Evolutionary conservation across 2,797 vertebrate species (phyloP).

Genomic region (Protonibea diacanthus): DNA sequence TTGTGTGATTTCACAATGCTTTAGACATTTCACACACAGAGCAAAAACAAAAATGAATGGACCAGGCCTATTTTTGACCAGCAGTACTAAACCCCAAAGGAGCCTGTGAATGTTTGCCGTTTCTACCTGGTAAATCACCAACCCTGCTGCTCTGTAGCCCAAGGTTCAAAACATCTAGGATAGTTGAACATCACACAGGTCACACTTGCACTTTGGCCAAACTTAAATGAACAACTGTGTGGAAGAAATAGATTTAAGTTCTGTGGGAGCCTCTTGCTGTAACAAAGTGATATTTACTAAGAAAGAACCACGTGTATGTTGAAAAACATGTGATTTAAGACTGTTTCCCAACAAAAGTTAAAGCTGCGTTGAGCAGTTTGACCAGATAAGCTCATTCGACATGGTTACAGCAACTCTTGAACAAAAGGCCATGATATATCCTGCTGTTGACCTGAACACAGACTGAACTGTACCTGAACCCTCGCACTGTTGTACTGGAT

Average conservation of each 20-base stretch:
- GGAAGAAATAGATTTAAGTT: background rate
- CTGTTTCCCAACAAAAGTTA: background rate
- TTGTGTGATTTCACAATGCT: background rate
- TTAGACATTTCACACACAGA: background rate
- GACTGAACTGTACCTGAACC: slow-evolving; percentile 14
- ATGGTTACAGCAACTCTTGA: background rate
- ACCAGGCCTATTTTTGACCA: background rate
- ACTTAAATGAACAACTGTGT: background rate
- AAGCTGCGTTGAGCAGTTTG: background rate
- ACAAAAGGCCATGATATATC: slow-evolving; percentile 14
- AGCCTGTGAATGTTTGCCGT: slow-evolving; percentile 17
- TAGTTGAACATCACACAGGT: slow-evolving; percentile 1
- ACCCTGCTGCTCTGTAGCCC: background rate
- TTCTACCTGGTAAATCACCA: slow-evolving; percentile 11
- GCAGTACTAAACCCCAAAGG: background rate
- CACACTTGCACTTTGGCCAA: background rate
- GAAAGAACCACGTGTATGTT: background rate
- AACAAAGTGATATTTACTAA: background rate
- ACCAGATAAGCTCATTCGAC: slow-evolving; percentile 3
- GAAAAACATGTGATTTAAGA: background rate
- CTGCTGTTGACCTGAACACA: slow-evolving; percentile 26
- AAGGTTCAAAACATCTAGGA: background rate
- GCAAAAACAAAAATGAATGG: background rate
- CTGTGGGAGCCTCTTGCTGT: background rate
- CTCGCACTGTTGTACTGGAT: background rate